Evolutionary conservation across 2,888 invertebrate genomes (phyloP).

Genomic region (Hydroisotoma schaefferi): DNA sequence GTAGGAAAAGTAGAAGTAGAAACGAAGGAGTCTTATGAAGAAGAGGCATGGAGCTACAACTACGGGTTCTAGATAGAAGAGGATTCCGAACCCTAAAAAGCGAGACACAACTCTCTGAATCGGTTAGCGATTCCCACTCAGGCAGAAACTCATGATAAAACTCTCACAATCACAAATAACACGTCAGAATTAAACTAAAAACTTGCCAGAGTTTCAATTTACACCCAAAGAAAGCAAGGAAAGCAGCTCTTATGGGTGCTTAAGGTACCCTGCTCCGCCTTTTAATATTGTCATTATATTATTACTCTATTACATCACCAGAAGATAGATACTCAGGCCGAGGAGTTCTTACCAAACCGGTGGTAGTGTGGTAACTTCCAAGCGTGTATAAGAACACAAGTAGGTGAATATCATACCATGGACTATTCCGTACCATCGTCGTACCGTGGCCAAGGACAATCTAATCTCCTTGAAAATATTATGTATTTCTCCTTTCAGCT

Average conservation of each 20-base stretch:
- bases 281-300: slow-evolving; percentile 4
- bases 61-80: background rate
- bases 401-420: too few relatives aligned
- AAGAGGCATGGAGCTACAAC: background rate
- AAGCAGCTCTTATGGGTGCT: background rate
- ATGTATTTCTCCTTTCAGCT: too few relatives aligned
- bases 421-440: too few relatives aligned
- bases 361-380: too few relatives aligned
- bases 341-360: too few relatives aligned
- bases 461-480: background rate
- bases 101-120: slow-evolving; percentile 37
- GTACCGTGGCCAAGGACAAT: too few relatives aligned
- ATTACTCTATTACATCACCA: background rate
- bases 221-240: slow-evolving; percentile 31
- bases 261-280: background rate
- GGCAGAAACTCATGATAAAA: slow-evolving; percentile 49
- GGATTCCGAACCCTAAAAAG: slow-evolving; percentile 16
- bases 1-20: background rate
- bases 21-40: too few relatives aligned
- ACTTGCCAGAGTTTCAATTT: slow-evolving; percentile 49
- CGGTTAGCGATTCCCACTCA: slow-evolving; percentile 49
- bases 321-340: too few relatives aligned
- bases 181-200: slow-evolving; percentile 49
- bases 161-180: slow-evolving; percentile 49
- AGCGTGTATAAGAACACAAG: too few relatives aligned